Evolutionary conservation across 2,113 vertebrate species (phyloP), one percentile per base, ranked within the genome.

Genomic region (Ceyx melanurus): DNA sequence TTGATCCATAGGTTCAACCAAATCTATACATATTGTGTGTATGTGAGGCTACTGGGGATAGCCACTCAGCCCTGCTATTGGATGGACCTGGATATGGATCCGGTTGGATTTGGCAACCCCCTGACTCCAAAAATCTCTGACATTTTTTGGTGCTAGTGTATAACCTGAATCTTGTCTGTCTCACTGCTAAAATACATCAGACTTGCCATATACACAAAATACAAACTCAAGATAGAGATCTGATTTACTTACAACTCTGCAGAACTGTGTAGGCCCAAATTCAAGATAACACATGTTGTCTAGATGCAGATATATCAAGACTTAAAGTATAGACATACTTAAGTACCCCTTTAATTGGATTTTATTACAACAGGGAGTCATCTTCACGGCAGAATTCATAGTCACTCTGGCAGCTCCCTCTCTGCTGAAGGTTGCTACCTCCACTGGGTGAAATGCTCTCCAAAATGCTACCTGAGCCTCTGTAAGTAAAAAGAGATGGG

Each of bases 401-500:
- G 15, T 42, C 62, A 70, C n/a, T 19, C 42, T n/a, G 9, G 6
- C 26, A 43, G 56, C 25, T n/a, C 11, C 25, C 14, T 37, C 26
- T 31, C 33, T 78, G 60, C 60, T 67, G 46, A 42, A 48, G 7
- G 12, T 31, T 31, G 31, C 19, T 26, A 37, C 18, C 31, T 22
- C 33, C 48, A 13, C 4, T 26, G 13, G 8, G 8, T 26, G 11
- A 68, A 62, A 26, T 0, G 0, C 57, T 80, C 28, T 31, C 5
- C 19, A 25, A 22, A 68, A 84, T 11, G 31, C 31, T 40, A 17
- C 10, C n/a, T 40, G 28, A 28, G n/a, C 20, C 67, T 54, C 81
- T 29, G 15, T 5, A 66, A 40, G 45, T 29, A 76, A 46, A 60
- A 42, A 2, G 5, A 60, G 33, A 51, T 85, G 43, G 57, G 18